These are phyloP conservation scores for Zaprionus ghesquierei DNA, from an alignment of 1,140 invertebrate species.

Conservation along the genomic window DNA sequence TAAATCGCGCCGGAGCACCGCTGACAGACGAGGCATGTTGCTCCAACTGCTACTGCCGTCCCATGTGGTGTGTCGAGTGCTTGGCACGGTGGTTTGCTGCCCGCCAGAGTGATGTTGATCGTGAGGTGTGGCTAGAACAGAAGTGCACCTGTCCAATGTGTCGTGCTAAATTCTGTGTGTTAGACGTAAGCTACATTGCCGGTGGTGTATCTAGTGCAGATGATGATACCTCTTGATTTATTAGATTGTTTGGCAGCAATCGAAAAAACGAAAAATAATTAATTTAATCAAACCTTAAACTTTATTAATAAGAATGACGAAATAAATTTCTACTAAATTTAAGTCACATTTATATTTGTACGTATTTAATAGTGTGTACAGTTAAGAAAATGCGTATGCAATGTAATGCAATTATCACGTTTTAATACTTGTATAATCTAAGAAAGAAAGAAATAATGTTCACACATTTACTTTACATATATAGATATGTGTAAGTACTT, in stretches of 20 bases:
- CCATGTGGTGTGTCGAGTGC: slow-evolving; percentile 95
- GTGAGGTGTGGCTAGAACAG: slow-evolving; percentile 91
- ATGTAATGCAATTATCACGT: slow-evolving; percentile 71
- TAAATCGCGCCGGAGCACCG: slow-evolving; percentile 67
- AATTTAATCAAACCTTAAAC: slow-evolving; percentile 52
- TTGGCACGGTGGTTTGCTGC: slow-evolving; percentile 95
- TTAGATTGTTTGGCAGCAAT: neutral
- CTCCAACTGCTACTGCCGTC: slow-evolving; percentile 87
- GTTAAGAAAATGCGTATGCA: slow-evolving; percentile 54
- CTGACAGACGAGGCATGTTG: slow-evolving; percentile 82
- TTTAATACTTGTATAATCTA: slow-evolving; percentile 76
- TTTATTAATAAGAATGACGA: slow-evolving; percentile 63
- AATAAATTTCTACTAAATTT: slow-evolving; percentile 51
- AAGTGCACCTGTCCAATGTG: slow-evolving; percentile 95
- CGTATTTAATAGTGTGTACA: slow-evolving; percentile 39
- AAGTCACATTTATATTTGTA: slow-evolving; percentile 37
- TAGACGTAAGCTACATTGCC: slow-evolving; percentile 87
- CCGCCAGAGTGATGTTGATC: slow-evolving; percentile 89
- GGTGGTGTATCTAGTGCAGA: neutral
- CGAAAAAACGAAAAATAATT: slow-evolving; percentile 19
- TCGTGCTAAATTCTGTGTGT: slow-evolving; percentile 91
- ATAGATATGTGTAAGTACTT: slow-evolving; percentile 23
- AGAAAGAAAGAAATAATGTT: slow-evolving; percentile 56
- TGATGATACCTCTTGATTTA: slow-evolving; percentile 45
- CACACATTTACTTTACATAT: slow-evolving; percentile 27